These are phyloP conservation scores for Stichodactyla helianthus DNA, from an alignment of 64 coral and sea anemone species.

Conservation along the genomic window DNA sequence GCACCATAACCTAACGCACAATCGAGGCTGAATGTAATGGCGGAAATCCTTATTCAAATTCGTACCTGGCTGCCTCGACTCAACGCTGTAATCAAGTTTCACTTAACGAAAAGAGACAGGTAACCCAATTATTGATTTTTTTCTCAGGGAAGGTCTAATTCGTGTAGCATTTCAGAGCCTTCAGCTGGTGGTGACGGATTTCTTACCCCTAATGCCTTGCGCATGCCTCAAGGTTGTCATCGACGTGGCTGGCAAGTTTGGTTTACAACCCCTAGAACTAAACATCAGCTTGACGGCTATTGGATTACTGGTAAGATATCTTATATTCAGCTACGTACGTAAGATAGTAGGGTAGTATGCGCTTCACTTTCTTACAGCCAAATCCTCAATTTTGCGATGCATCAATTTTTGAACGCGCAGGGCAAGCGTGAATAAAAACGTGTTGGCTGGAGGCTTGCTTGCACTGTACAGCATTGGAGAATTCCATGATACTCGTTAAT, in stretches of 20 bases:
- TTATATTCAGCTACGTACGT: not conserved
- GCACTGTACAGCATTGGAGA: too few species aligned
- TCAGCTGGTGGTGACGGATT: conserved; percentile 92
- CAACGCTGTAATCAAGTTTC: not conserved
- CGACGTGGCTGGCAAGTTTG: conserved; percentile 96
- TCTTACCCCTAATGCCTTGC: conserved; percentile 92
- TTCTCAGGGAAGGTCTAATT: conserved; percentile 83
- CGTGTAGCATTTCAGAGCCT: conserved; percentile 94
- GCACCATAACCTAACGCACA: not conserved
- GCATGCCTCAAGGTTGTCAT: conserved; percentile 89
- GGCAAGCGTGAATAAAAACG: too few species aligned
- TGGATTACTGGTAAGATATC: conserved; percentile 78
- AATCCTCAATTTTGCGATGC: too few species aligned
- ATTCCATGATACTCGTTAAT: too few species aligned
- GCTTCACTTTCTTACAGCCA: too few species aligned
- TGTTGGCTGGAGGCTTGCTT: too few species aligned
- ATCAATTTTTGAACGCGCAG: too few species aligned
- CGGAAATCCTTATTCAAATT: not conserved
- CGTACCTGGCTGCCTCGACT: not conserved
- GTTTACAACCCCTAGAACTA: conserved; percentile 89
- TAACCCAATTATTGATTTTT: not conserved
- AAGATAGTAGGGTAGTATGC: too few species aligned
- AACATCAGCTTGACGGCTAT: conserved; percentile 99
- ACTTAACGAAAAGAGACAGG: too few species aligned
- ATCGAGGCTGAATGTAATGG: not conserved